These are phyloP conservation scores for Plecotus auritus DNA, from an alignment of 2,113 vertebrate genomes.

Conservation along the genomic window DNA sequence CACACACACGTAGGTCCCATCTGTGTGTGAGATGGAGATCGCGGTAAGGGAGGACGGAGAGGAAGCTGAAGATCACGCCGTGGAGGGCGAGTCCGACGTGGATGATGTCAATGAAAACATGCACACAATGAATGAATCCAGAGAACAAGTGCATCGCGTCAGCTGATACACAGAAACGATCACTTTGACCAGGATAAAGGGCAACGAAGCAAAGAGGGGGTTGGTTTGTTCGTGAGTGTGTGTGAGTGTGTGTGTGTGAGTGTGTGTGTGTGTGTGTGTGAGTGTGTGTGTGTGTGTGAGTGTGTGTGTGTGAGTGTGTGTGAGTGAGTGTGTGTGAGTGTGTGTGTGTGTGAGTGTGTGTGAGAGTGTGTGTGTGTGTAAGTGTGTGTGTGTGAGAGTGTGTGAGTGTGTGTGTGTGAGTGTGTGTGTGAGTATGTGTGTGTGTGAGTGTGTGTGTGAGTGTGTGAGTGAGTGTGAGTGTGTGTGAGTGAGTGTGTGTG, in stretches of 20 bases:
- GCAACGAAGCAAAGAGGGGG: background rate
- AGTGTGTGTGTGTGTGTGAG: no score
- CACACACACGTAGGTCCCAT: rapidly evolving
- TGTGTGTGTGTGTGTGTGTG: no score
- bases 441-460: background rate
- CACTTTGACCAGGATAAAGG: background rate
- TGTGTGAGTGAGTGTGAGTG: rapidly evolving
- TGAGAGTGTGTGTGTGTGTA: background rate
- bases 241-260: no score
- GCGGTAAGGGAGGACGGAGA: rapidly evolving
- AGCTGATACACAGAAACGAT: rapidly evolving
- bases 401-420: background rate
- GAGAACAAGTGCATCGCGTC: rapidly evolving
- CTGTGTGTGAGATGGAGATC: rapidly evolving
- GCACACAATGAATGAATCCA: rapidly evolving
- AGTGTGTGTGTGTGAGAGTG: background rate
- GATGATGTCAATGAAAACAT: rapidly evolving
- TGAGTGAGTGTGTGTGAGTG: no score
- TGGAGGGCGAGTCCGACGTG: rapidly evolving
- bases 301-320: no score
- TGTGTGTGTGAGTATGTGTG: no score
- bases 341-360: background rate
- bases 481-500: background rate
- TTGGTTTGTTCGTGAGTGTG: background rate
- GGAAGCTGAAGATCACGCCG: rapidly evolving